These are phyloP conservation scores for Danio tinwini DNA, from an alignment of 2,797 vertebrate genomes.

Conservation along the genomic window DNA sequence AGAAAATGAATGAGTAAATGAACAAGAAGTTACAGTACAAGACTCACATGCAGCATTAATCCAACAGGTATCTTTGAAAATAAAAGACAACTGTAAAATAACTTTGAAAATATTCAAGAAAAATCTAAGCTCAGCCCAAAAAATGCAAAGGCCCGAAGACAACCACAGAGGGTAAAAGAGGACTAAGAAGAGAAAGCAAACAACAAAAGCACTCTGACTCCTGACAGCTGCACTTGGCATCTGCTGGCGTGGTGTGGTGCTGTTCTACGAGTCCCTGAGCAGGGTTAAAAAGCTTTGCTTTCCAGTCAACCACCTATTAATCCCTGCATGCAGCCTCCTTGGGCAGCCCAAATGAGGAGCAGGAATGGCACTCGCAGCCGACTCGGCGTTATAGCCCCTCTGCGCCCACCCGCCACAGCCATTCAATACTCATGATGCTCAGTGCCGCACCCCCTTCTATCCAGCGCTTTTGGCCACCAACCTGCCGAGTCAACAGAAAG, in stretches of 20 bases:
- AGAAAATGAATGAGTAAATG: too few species aligned
- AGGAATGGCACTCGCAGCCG: conserved; percentile 72
- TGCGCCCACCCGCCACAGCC: conserved; percentile 78
- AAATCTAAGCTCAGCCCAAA: background rate
- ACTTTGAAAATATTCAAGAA: conserved; percentile 18
- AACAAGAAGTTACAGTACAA: too few species aligned
- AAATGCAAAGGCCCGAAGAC: conserved; percentile 29
- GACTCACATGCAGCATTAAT: background rate
- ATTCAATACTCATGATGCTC: conserved; percentile 57
- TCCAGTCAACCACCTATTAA: conserved; percentile 90
- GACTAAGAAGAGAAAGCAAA: conserved; percentile 38
- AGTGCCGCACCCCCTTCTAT: conserved; percentile 38
- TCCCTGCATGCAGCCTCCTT: conserved; percentile 83
- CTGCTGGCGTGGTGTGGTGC: conserved; percentile 86
- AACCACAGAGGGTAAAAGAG: conserved; percentile 16
- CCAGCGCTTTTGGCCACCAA: conserved; percentile 64
- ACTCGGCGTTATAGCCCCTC: conserved; percentile 80
- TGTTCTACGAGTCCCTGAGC: conserved; percentile 88
- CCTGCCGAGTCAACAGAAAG: conserved; percentile 64
- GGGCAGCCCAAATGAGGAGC: conserved; percentile 75
- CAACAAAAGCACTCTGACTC: conserved; percentile 75
- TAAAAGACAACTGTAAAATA: background rate
- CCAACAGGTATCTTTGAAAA: background rate
- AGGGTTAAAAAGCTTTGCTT: conserved; percentile 92
- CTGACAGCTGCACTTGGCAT: conserved; percentile 94